Evolutionary conservation across 2,797 vertebrate species (phyloP), one percentile per base, ranked within the genome.

Genomic region (Lepidocolaptes lacrymiger): DNA sequence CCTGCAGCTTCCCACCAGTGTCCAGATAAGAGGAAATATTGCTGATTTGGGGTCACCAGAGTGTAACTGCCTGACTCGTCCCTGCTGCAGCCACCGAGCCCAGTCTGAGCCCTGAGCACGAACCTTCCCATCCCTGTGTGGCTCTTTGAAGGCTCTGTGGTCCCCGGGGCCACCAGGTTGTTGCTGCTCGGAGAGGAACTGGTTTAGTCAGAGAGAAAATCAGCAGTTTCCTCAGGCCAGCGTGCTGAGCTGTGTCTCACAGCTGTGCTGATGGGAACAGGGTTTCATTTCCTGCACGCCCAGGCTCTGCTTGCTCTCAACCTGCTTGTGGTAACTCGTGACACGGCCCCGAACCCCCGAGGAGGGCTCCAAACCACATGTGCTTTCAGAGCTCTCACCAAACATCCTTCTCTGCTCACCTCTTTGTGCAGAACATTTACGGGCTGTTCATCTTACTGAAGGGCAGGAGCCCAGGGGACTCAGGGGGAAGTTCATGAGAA

Each of bases 211-310:
- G 46, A 92, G 96, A 76, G 90, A 69, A 74, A 77, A 64, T n/a
- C 5, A 77, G 41, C 91, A 83, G 88, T 88, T 96, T 76, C 39
- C 63, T 86, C 55, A 51, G 17, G 76, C 75, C 52, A 85, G 85
- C 39, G 43, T 41, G 59, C 71, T 4, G 46, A 84, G 71, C 71
- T 62, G 89, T 12, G 37, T 74, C 10, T 90, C 55, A n/a, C 90
- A 97, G 88, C 94, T 97, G 61, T 66, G 96, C 62, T 95, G 93
- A n/a, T 78, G 89, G 85, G 94, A 94, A 79, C 94, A 1, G 46
- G 64, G 67, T 97, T 96, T 97, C 91, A 68, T 89, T 97, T 84
- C 75, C 61, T 71, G 85, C 95, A 39, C 26, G 15, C 63, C 32
- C n/a, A 37, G 28, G 20, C 10, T 11, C 44, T 46, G 44, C 10